Conservation (phyloP, 1,140 invertebrate species). For the Propsilocerus akamusi region DNA sequence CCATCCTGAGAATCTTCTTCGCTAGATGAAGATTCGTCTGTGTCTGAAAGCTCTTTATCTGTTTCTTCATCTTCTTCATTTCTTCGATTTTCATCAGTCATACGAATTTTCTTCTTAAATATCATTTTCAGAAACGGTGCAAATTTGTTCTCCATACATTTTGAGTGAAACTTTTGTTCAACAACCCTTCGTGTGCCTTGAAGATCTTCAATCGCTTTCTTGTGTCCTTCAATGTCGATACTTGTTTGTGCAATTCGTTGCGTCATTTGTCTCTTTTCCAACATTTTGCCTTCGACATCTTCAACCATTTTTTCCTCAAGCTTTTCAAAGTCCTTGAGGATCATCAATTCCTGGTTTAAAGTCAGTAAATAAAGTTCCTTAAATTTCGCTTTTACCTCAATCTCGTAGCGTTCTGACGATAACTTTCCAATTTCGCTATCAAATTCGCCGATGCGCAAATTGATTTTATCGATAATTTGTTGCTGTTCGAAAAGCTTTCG, state of each 20-base stretch:
- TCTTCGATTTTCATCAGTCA: conserved; percentile 14
- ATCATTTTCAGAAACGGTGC: conserved; percentile 27
- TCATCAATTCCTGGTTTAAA: conserved; percentile 56
- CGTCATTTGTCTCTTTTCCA: conserved; percentile 25
- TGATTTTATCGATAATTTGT: conserved; percentile 35
- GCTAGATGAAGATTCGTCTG: conserved; percentile 30
- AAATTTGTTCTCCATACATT: conserved; percentile 32
- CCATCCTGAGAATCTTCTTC: conserved; percentile 35
- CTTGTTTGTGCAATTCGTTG: conserved; percentile 11
- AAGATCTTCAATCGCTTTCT: conserved; percentile 9
- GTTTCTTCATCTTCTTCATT: conserved; percentile 33
- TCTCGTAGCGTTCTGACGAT: conserved; percentile 35
- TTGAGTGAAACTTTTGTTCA: conserved; percentile 25
- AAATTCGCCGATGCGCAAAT: conserved; percentile 36
- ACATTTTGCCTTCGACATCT: conserved; percentile 35
- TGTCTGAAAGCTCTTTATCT: conserved; percentile 30
- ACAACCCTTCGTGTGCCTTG: not conserved
- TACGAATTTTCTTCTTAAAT: not conserved
- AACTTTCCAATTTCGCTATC: conserved; percentile 42
- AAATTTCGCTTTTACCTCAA: conserved; percentile 41
- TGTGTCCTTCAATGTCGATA: conserved; percentile 12
- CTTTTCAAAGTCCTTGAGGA: conserved; percentile 55
- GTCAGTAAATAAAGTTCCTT: conserved; percentile 46
- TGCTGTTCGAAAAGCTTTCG: conserved; percentile 38
- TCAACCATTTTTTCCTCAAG: conserved; percentile 42